These are phyloP conservation scores for Anguilla rostrata DNA, from an alignment of 2,113 vertebrate species.

Conservation along the genomic window DNA sequence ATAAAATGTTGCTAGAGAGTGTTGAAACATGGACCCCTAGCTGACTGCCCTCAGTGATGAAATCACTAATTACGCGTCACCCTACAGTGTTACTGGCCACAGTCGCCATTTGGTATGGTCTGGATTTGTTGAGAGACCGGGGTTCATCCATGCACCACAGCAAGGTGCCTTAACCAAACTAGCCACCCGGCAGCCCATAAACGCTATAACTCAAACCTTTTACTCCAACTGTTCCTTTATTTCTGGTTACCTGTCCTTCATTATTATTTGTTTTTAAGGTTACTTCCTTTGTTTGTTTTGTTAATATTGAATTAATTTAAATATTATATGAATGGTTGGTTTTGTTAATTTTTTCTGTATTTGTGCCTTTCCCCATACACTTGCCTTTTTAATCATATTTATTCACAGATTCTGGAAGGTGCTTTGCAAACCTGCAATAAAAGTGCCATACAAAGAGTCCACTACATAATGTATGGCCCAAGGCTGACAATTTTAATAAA, in stretches of 20 bases:
- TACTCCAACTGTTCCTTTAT: background rate
- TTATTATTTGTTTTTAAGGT: background rate
- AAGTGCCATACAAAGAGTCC: background rate
- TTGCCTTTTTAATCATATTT: too few species aligned
- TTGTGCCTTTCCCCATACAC: background rate
- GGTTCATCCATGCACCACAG: too few species aligned
- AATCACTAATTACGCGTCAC: too few species aligned
- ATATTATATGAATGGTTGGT: background rate
- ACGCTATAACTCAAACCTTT: background rate
- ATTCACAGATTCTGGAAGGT: too few species aligned
- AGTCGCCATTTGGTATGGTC: too few species aligned
- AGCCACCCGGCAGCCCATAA: too few species aligned
- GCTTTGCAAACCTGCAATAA: too few species aligned
- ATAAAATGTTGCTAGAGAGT: background rate
- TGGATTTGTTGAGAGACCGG: too few species aligned
- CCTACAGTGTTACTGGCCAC: too few species aligned
- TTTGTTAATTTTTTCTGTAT: background rate
- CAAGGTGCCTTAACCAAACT: too few species aligned
- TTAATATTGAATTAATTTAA: background rate
- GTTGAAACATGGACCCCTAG: too few species aligned
- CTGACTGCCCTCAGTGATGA: too few species aligned
- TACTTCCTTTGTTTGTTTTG: background rate
- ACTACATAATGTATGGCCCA: background rate
- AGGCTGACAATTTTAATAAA: background rate
- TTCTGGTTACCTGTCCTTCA: background rate